phyloP scores from a whole-genome alignment of 2,797 vertebrate species.

The Ctenochaetus hawaiiensis region DNA sequence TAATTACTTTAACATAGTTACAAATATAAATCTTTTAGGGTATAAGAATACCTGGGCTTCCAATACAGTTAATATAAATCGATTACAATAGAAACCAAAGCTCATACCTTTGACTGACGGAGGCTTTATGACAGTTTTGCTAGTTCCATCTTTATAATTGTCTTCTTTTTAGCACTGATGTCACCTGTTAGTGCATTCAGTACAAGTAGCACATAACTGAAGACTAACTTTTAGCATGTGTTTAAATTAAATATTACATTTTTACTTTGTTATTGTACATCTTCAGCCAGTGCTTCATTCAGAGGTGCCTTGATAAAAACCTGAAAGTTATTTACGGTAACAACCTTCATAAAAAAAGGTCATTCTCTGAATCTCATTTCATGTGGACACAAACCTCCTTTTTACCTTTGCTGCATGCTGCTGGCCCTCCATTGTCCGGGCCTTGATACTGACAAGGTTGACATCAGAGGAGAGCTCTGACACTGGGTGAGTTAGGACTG shows the following conservation, averaged over 20 bases:
- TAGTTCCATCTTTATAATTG: neutral
- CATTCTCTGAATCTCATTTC: constrained; percentile 70
- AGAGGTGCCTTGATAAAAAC: constrained; percentile 48
- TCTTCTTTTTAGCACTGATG: neutral
- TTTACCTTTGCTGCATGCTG: constrained; percentile 60
- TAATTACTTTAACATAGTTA: too few relatives aligned
- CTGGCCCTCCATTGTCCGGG: constrained; percentile 80
- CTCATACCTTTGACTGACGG: neutral
- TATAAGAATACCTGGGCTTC: neutral
- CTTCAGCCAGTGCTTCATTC: constrained; percentile 2
- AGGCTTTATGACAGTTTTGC: neutral
- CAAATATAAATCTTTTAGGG: neutral
- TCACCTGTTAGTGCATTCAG: neutral
- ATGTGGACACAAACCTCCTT: constrained; percentile 46
- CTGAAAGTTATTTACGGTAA: constrained; percentile 70
- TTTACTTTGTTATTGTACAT: neutral
- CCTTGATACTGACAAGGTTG: constrained; percentile 90
- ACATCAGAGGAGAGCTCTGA: constrained; percentile 89
- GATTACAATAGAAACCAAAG: neutral
- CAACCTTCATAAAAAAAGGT: constrained; percentile 63
- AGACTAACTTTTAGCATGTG: neutral
- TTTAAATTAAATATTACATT: neutral
- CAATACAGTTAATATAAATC: neutral
- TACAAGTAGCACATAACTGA: neutral
- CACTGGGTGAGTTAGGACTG: constrained; percentile 88